Evolutionary conservation across 2,797 vertebrate genomes (phyloP).

Genomic region (Euthynnus affinis): DNA sequence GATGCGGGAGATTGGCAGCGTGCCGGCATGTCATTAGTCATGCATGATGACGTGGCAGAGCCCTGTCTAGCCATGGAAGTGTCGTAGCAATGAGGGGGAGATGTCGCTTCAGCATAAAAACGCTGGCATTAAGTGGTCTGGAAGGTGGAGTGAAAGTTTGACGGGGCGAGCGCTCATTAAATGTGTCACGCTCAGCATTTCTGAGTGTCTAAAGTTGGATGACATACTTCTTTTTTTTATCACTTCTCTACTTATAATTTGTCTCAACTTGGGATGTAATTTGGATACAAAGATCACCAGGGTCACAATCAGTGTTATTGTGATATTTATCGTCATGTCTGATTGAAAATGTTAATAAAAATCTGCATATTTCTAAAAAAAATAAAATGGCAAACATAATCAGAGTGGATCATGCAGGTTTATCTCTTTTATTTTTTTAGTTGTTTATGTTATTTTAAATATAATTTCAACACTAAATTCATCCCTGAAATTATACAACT

Average conservation of each 20-base stretch:
- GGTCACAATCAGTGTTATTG: not conserved
- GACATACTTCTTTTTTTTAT: not conserved
- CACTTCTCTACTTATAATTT: not conserved
- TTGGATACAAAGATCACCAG: not conserved
- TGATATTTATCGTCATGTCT: not conserved
- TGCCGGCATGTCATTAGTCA: slow-evolving; percentile 64
- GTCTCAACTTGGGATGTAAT: too few species aligned
- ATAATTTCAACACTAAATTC: too few species aligned
- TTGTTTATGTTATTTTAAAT: not conserved
- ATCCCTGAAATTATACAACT: not conserved
- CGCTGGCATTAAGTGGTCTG: not conserved
- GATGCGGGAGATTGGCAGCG: slow-evolving; percentile 10
- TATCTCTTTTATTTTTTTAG: not conserved
- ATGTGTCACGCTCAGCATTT: not conserved
- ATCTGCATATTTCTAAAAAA: too few species aligned
- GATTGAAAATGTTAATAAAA: too few species aligned
- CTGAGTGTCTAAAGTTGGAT: slow-evolving; percentile 5
- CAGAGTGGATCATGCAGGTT: not conserved
- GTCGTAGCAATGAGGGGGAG: not conserved
- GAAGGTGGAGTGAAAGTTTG: not conserved
- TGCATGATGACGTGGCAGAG: slow-evolving; percentile 76
- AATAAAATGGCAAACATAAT: too few species aligned
- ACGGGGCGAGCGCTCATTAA: not conserved
- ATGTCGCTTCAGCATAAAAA: slow-evolving; percentile 1
- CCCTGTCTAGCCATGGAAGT: slow-evolving; percentile 19